Percentiles rank a stretch among this genome's conserved stretches.
These are phyloP conservation scores for Aeoliscus strigatus DNA, from an alignment of 2,797 vertebrate genomes.

Conservation along the genomic window DNA sequence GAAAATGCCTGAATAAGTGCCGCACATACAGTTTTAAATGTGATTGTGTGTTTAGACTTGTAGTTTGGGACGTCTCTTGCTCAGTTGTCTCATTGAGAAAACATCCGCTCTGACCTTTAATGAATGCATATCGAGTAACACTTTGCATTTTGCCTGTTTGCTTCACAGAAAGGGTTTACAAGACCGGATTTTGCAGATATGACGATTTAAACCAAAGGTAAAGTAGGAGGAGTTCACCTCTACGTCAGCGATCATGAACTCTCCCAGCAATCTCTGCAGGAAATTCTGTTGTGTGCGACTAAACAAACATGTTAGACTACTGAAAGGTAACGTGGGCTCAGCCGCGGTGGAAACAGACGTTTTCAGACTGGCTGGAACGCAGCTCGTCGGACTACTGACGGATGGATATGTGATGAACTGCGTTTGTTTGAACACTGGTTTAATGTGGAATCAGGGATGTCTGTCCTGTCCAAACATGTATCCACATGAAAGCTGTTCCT, in stretches of 20 bases:
- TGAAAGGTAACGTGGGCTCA: conserved; percentile 5
- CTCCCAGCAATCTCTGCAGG: conserved; percentile 2
- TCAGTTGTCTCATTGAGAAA: no score
- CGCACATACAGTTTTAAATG: neutral
- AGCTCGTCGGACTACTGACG: conserved; percentile 19
- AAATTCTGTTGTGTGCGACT: neutral
- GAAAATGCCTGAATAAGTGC: conserved; percentile 23
- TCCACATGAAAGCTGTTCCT: conserved; percentile 10
- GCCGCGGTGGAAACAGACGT: no score
- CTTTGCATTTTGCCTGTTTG: conserved; percentile 28
- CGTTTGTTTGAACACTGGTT: conserved; percentile 37
- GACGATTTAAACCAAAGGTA: conserved; percentile 30
- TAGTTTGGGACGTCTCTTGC: no score
- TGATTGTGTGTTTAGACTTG: neutral
- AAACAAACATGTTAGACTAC: conserved; percentile 11
- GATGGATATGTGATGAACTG: conserved; percentile 17
- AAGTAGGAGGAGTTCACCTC: neutral
- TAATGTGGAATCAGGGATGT: conserved; percentile 45
- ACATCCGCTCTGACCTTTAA: no score
- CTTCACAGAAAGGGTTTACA: conserved; percentile 69
- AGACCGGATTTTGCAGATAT: conserved; percentile 53
- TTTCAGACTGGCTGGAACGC: conserved; percentile 22
- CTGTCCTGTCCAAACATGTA: conserved; percentile 10
- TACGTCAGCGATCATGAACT: no score
- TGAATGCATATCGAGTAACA: no score